Evolutionary conservation across 2,113 vertebrate species (phyloP), one percentile per base, ranked within the genome.

Genomic region (Aleadryas rufinucha): DNA sequence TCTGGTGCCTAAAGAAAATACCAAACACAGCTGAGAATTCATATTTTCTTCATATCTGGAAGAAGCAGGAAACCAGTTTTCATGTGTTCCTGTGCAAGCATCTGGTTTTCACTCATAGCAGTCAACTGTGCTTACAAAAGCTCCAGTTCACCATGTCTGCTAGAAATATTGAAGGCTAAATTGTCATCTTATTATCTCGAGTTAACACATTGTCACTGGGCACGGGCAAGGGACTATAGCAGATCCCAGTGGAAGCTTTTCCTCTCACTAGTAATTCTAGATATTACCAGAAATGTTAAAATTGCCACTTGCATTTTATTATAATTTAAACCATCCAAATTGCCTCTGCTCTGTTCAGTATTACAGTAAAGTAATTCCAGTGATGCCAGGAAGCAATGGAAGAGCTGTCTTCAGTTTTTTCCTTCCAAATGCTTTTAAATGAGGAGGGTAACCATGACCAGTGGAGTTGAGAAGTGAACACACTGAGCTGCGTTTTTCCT

Each of bases 21-120:
- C 90, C 96, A 89, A 95, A 93, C 81, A 93, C 53, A 97, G 84
- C 85, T 87, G 65, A 97, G 95, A 89, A 97, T 93, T 71, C 93
- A 95, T 63, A 78, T 90, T 97, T 84, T 83, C 71, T 93, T 97
- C 75, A 71, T 94, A 84, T 66, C 54, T 93, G 50, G 47, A 57
- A 63, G 24, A 81, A 84, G 59, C 23, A 75, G 69, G 30, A 89
- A 89, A 88, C 56, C 14, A 41, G 42, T 74, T 95, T 96, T 86
- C 63, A 37, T 13, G 26, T 41, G 47, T 44, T 94, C 59, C 50
- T 54, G 8, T 21, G 26, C 28, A 83, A 79, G 59, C 74, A 91
- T 80, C 83, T 91, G 85, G 11, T 83, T 93, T 88, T 86, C 7
- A 84, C 63, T 77, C 24, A 1, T 20, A 87, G 45, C 11, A 71